Evolutionary conservation across 30 jellyfish, hydroid and myxozoan species (phyloP).

Genomic region (Sanderia malayensis): DNA sequence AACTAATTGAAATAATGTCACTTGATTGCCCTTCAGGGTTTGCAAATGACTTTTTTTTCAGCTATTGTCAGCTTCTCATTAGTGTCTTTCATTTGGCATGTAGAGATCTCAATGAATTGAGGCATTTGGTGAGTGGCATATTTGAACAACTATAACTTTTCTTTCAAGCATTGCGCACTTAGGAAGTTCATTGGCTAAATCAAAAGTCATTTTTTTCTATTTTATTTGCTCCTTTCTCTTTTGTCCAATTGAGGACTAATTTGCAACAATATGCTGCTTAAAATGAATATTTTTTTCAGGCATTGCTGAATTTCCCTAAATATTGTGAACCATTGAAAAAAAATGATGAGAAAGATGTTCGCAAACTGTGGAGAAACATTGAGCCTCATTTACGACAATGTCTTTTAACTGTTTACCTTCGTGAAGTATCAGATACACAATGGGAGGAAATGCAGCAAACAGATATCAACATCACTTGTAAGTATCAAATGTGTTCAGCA

Average conservation of each 20-base stretch:
- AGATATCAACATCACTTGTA: slow-evolving; percentile 1
- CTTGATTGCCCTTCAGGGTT: slow-evolving; percentile 63
- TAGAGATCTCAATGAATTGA: slow-evolving; percentile 65
- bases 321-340: slow-evolving; percentile 73
- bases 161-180: too few relatives aligned
- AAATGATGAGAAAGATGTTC: slow-evolving; percentile 27
- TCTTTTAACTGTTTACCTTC: slow-evolving; percentile 58
- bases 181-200: too few relatives aligned
- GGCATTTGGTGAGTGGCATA: slow-evolving; percentile 85
- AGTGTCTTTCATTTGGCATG: slow-evolving; percentile 67
- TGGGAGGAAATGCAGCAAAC: slow-evolving; percentile 53
- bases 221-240: too few relatives aligned
- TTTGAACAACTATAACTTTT: too few relatives aligned
- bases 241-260: too few relatives aligned
- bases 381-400: slow-evolving; percentile 72
- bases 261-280: too few relatives aligned
- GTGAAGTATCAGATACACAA: slow-evolving; percentile 57
- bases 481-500: too few relatives aligned
- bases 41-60: slow-evolving; percentile 37
- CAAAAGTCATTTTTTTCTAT: too few relatives aligned
- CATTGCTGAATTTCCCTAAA: slow-evolving; percentile 52
- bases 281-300: slow-evolving; percentile 49
- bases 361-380: slow-evolving; percentile 73
- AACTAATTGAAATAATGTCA: slow-evolving; percentile 58
- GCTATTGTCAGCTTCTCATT: slow-evolving; percentile 57